Evolutionary conservation across 2,888 invertebrate genomes (phyloP), one percentile per base, ranked within the genome.

Genomic region (Diaphora mendica): DNA sequence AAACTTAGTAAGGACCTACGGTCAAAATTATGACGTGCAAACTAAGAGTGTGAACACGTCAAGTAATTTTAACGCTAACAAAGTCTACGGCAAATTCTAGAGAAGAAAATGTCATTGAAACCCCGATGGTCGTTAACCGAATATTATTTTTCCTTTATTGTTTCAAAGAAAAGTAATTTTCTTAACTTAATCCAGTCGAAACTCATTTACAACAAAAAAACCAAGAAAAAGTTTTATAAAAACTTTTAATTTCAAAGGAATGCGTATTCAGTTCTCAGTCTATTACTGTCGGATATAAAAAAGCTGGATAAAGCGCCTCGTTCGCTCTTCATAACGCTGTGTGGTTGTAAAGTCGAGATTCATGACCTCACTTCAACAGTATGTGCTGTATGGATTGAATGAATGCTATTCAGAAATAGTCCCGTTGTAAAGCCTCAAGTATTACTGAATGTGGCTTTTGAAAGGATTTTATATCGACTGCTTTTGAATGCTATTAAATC

Each of bases 181-280:
- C 20, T 3, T 30, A 67, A n/a, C 51, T n/a, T 1, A n/a, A 51
- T n/a, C 51, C 8, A 13, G 75, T 84, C 74, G 66, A 77, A 82
- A 83, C 77, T 82, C 82, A 84, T 84, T 82, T 82, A 79, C 76
- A 77, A 78, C 70, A 71, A 64, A 72, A 64, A 65, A 70, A 68
- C 42, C 55, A 33, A 59, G 26, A 59, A 20, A 33, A 69, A 30
- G 39, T 35, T 65, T 51, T 74, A 33, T 62, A 64, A 35, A 75
- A 73, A 75, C 71, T 75, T 79, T 74, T 82, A 78, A 82, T 76
- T 79, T 75, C 75, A 77, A 78, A 65, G 65, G 66, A 55, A 66
- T 70, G 44, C 65, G 33, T 30, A 42, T 59, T 66, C 72, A 55
- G 67, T 42, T 68, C 66, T 39, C 64, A 39, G 26, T 70, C 35